A percentile compares a stretch with the other conserved stretches of the same genome.
Conservation (phyloP, 2,797 vertebrate genomes). For the Sebastes oblongus region DNA sequence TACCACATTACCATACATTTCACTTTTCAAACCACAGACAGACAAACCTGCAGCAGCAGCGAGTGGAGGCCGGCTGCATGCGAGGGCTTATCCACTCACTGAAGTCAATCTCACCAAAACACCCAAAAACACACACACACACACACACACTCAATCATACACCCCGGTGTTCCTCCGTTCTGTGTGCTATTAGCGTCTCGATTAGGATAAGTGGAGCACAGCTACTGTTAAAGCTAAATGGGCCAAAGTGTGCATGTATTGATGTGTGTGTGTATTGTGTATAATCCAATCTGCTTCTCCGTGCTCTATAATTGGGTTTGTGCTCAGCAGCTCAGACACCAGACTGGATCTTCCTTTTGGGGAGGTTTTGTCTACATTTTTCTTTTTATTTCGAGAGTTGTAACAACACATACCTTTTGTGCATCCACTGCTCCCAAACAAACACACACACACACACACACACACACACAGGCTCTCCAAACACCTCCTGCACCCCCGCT, state of each 20-base stretch:
- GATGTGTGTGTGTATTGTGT: not conserved
- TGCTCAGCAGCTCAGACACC: constrained; percentile 22
- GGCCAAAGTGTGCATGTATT: not conserved
- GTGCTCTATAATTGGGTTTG: constrained; percentile 45
- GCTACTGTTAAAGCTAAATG: constrained; percentile 28
- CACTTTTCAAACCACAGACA: constrained; percentile 24
- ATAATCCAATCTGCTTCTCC: constrained; percentile 39
- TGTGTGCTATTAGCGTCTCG: constrained; percentile 2
- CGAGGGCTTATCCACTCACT: not conserved
- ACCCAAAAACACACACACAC: not conserved
- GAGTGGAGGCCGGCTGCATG: not conserved
- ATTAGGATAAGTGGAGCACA: constrained; percentile 24
- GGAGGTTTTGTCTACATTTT: constrained; percentile 17
- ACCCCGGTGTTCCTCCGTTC: not conserved
- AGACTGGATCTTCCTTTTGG: constrained; percentile 19
- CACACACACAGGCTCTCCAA: not conserved
- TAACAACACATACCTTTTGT: no score
- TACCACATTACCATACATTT: constrained; percentile 32
- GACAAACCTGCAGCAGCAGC: not conserved
- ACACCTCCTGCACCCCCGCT: not conserved
- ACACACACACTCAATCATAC: not conserved
- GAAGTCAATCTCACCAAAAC: not conserved
- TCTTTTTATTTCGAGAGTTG: not conserved
- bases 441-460: not conserved
- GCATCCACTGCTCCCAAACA: not conserved